Percentiles rank a stretch among this genome's conserved stretches.
phyloP scores from a whole-genome alignment of 2,888 invertebrate genomes.

The Eupeodes luniger region DNA sequence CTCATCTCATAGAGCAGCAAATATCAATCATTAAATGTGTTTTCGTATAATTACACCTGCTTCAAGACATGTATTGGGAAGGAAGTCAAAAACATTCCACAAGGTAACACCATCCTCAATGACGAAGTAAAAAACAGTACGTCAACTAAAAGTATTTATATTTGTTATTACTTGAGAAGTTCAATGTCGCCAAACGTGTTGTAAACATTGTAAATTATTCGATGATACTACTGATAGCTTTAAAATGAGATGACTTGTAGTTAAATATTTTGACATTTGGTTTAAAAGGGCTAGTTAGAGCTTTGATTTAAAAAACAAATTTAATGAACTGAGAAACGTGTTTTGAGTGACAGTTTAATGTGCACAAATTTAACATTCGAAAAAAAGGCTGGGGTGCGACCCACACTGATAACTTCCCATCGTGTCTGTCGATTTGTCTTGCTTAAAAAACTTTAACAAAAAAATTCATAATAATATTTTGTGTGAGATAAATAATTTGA shows the following conservation, averaged over 20 bases:
- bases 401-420: too few relatives aligned
- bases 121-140: conserved; percentile 6
- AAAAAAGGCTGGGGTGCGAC: too few relatives aligned
- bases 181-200: not conserved
- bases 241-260: not conserved
- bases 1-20: not conserved
- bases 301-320: not conserved
- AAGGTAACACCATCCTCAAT: not conserved
- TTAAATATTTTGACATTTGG: not conserved
- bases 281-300: not conserved
- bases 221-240: not conserved
- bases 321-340: too few relatives aligned
- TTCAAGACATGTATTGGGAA: not conserved
- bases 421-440: too few relatives aligned
- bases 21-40: not conserved
- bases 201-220: conserved; percentile 9
- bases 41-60: not conserved
- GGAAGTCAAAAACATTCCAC: conserved; percentile 21
- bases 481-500: too few relatives aligned
- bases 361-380: too few relatives aligned
- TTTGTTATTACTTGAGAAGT: not conserved
- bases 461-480: too few relatives aligned
- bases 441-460: too few relatives aligned
- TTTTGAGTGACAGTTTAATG: too few relatives aligned
- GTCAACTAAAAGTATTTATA: conserved; percentile 1